A percentile compares a stretch with the other conserved stretches of the same genome.
Conservation (phyloP, 2,888 invertebrate species). For the Cheilosia urbana region DNA sequence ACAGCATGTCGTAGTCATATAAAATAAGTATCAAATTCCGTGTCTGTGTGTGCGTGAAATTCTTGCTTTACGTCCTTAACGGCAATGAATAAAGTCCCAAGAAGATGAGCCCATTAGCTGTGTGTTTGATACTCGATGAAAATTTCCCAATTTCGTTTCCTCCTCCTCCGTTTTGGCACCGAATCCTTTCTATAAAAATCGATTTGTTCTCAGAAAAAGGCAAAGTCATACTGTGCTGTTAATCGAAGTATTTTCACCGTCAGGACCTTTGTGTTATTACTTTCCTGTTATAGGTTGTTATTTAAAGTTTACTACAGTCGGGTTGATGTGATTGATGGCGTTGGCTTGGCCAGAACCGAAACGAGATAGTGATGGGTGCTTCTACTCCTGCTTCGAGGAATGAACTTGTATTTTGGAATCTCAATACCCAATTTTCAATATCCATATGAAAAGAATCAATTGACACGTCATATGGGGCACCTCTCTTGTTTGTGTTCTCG, state of each 20-base stretch:
- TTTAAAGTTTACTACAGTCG: slow-evolving; percentile 5
- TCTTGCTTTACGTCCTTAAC: background rate
- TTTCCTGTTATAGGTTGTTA: slow-evolving; percentile 17
- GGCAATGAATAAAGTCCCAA: background rate
- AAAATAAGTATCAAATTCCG: background rate
- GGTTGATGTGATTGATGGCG: slow-evolving; percentile 15
- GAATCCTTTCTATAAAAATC: background rate
- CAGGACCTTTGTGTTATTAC: background rate
- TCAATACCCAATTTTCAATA: background rate
- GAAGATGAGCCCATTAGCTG: no score
- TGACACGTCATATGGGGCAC: slow-evolving; percentile 9
- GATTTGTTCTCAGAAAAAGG: background rate
- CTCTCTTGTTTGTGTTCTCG: background rate
- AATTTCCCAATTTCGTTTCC: background rate
- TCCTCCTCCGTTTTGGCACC: background rate
- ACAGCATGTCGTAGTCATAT: background rate
- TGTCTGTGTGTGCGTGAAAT: no score
- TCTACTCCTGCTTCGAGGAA: background rate
- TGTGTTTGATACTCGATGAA: background rate
- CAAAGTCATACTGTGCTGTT: background rate
- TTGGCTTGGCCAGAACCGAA: background rate
- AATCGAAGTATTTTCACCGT: slow-evolving; percentile 14
- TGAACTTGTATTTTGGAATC: background rate
- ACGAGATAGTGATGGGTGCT: background rate
- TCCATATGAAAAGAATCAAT: slow-evolving; percentile 10